These are phyloP conservation scores for Nannoperca obscura DNA, from an alignment of 2,797 vertebrate genomes.

Conservation along the genomic window DNA sequence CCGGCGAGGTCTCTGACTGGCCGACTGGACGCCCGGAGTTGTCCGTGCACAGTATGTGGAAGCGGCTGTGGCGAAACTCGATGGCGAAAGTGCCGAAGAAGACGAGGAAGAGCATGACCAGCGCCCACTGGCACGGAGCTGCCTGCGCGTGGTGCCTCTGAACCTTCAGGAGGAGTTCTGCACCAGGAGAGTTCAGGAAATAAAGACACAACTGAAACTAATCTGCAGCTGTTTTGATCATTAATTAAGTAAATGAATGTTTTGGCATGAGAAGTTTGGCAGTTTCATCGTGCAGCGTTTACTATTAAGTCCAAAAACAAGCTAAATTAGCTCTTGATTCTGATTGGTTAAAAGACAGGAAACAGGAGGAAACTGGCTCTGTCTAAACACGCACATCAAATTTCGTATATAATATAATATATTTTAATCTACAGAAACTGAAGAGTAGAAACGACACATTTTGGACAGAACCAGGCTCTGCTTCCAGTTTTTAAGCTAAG, in stretches of 20 bases:
- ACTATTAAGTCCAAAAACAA: too few relatives aligned
- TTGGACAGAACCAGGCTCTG: too few relatives aligned
- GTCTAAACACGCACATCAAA: too few relatives aligned
- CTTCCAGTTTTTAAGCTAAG: too few relatives aligned
- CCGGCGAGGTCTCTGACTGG: conserved; percentile 76
- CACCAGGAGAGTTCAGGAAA: conserved; percentile 4
- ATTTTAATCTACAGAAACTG: too few relatives aligned
- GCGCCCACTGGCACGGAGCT: conserved; percentile 91
- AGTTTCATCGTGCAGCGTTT: too few relatives aligned
- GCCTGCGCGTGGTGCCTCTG: conserved; percentile 86
- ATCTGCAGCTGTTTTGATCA: not conserved
- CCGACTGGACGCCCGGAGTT: conserved; percentile 37
- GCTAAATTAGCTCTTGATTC: not conserved
- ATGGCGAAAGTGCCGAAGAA: conserved; percentile 90
- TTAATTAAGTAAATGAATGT: not conserved
- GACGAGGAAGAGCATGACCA: conserved; percentile 91
- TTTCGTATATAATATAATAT: too few relatives aligned
- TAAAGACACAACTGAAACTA: not conserved
- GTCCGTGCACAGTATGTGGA: conserved; percentile 86
- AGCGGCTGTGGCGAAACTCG: conserved; percentile 92
- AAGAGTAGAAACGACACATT: too few relatives aligned
- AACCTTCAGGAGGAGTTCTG: conserved; percentile 87
- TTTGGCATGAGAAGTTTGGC: too few relatives aligned
- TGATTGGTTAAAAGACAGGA: not conserved
- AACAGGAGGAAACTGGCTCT: not conserved